Percentiles rank a stretch among this genome's conserved stretches.
These are phyloP conservation scores for Aradophagus sp. DNA, from an alignment of 1,140 invertebrate species.

Conservation along the genomic window DNA sequence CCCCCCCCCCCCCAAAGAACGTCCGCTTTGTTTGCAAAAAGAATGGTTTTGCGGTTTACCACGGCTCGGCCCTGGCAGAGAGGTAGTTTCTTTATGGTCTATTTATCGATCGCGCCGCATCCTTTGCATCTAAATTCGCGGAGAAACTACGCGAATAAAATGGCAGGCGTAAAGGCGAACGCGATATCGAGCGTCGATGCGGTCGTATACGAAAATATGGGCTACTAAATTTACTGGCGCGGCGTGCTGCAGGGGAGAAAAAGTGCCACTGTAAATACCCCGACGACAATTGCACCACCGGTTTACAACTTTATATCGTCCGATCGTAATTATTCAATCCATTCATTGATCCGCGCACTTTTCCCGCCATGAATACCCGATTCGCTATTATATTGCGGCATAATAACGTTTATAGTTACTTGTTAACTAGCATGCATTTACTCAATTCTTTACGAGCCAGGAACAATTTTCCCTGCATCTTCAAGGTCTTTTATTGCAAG, in stretches of 20 bases:
- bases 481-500: constrained; percentile 3
- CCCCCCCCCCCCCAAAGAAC: constrained; percentile 14
- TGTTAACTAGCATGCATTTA: constrained; percentile 25
- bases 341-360: constrained; percentile 12
- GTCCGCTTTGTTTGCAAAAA: constrained; percentile 41
- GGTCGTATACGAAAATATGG: constrained; percentile 54
- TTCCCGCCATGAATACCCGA: constrained; percentile 11
- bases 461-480: background rate
- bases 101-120: constrained; percentile 56
- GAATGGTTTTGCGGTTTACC: constrained; percentile 52
- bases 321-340: constrained; percentile 25
- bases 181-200: constrained; percentile 55
- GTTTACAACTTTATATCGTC: constrained; percentile 38
- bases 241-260: constrained; percentile 5
- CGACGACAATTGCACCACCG: constrained; percentile 37
- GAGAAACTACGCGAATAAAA: constrained; percentile 57
- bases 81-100: constrained; percentile 58
- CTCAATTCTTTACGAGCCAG: constrained; percentile 1
- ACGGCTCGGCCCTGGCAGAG: constrained; percentile 36
- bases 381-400: constrained; percentile 19
- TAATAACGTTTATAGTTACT: constrained; percentile 32
- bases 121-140: constrained; percentile 57
- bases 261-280: constrained; percentile 49
- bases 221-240: constrained; percentile 46
- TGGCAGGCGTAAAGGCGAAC: constrained; percentile 47